Percentiles rank a stretch among this genome's conserved stretches.
Evolutionary conservation across 1,140 invertebrate genomes (phyloP).

Genomic region (Musca vetustissima): DNA sequence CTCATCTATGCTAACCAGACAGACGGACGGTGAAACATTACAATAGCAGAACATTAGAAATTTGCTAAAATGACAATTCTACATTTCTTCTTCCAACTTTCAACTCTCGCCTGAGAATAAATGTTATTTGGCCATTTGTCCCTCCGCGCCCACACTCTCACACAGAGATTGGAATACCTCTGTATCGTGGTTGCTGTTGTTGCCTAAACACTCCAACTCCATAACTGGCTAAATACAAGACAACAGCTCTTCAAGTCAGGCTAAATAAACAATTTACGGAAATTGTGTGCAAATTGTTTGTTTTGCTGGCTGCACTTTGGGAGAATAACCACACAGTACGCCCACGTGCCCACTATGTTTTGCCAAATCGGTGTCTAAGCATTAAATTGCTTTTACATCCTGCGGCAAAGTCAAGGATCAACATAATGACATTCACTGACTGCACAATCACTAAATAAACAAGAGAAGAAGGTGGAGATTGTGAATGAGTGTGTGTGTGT

Average conservation of each 20-base stretch:
- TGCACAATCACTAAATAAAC: too few relatives aligned
- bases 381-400: constrained; percentile 16
- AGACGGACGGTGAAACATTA: too few relatives aligned
- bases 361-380: neutral
- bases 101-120: too few relatives aligned
- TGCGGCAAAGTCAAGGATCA: neutral
- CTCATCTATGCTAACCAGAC: too few relatives aligned
- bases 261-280: constrained; percentile 11
- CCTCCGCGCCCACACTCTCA: neutral
- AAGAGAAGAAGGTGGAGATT: too few relatives aligned
- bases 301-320: too few relatives aligned
- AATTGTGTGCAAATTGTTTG: neutral
- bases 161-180: neutral
- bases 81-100: constrained; percentile 1
- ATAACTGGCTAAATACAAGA: too few relatives aligned
- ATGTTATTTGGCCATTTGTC: neutral
- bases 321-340: neutral
- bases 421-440: neutral
- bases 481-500: too few relatives aligned
- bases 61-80: constrained; percentile 12
- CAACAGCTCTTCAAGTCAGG: neutral
- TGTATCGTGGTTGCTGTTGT: neutral
- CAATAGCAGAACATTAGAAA: neutral
- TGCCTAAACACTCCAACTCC: neutral
- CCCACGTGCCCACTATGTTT: constrained; percentile 4